A percentile compares a stretch with the other conserved stretches of the same genome.
phyloP scores from a whole-genome alignment of 1,140 invertebrate genomes.

The Heterodera carotae region DNA sequence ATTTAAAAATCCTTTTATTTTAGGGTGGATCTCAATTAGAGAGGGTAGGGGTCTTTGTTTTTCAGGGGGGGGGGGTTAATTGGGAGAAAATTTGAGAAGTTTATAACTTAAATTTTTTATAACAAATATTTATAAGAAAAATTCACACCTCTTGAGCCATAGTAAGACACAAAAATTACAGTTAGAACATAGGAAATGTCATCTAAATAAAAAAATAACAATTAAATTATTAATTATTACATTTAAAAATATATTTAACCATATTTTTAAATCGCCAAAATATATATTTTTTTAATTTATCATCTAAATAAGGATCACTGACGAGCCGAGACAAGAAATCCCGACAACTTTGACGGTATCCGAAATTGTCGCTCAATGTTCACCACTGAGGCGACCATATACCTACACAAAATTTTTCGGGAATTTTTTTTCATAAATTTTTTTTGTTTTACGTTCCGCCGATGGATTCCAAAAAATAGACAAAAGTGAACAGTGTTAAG shows the following conservation, averaged over 20 bases:
- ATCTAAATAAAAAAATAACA: conserved; percentile 46
- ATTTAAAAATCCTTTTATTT: no score
- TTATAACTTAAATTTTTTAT: no score
- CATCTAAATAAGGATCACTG: no score
- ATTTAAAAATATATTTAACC: neutral
- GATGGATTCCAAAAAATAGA: conserved; percentile 46
- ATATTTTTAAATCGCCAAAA: no score
- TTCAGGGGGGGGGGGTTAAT: no score
- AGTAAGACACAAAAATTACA: conserved; percentile 64
- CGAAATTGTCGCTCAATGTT: conserved; percentile 64
- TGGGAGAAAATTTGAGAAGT: no score
- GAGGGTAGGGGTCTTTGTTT: no score
- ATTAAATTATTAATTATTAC: conserved; percentile 19
- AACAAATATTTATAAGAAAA: neutral
- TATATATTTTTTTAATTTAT: no score
- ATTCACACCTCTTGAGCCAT: conserved; percentile 40
- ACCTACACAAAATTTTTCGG: conserved; percentile 19
- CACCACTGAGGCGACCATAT: conserved; percentile 44
- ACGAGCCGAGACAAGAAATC: conserved; percentile 59
- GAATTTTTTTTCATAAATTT: neutral
- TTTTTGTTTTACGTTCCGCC: conserved; percentile 33
- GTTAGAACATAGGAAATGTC: conserved; percentile 64
- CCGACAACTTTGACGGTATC: conserved; percentile 61
- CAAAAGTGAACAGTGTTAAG: conserved; percentile 43
- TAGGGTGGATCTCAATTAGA: no score